phyloP scores from a whole-genome alignment of 1,140 invertebrate genomes.

The Semibalanus balanoides region DNA sequence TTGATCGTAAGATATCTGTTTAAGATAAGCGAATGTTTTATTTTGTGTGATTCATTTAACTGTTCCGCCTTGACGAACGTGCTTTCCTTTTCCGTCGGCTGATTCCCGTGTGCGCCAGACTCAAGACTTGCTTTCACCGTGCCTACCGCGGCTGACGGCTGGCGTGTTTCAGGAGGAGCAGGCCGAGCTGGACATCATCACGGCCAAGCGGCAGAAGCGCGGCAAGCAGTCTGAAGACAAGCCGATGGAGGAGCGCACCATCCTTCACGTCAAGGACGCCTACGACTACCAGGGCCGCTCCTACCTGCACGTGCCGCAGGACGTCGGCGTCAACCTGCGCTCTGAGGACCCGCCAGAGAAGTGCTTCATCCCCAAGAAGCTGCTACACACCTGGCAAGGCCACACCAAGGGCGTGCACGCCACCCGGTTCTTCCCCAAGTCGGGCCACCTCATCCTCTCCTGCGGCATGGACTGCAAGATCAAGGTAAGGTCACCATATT shows the following conservation, averaged over 20 bases:
- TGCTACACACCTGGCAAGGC: constrained; percentile 91
- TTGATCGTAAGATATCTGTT: too few relatives aligned
- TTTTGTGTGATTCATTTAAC: too few relatives aligned
- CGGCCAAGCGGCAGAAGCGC: constrained; percentile 77
- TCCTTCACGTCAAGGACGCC: constrained; percentile 86
- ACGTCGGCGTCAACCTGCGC: constrained; percentile 86
- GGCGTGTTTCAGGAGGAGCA: constrained; percentile 52
- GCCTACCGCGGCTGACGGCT: constrained; percentile 22
- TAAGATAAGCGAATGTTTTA: too few relatives aligned
- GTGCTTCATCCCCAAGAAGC: constrained; percentile 94
- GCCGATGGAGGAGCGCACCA: constrained; percentile 83
- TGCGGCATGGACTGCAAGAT: constrained; percentile 94
- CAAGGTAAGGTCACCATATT: constrained; percentile 43
- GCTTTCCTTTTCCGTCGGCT: too few relatives aligned
- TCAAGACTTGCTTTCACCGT: too few relatives aligned
- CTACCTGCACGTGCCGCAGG: constrained; percentile 84
- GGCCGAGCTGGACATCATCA: constrained; percentile 80
- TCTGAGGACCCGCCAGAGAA: constrained; percentile 83
- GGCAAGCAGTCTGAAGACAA: constrained; percentile 69
- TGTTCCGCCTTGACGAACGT: too few relatives aligned
- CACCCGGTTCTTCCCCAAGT: constrained; percentile 87
- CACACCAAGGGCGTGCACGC: constrained; percentile 95
- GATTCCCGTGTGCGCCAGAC: too few relatives aligned
- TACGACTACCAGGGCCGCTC: constrained; percentile 94
- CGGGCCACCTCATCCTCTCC: constrained; percentile 87